Percentiles rank a stretch among this genome's conserved stretches.
Conservation (phyloP, 2,888 invertebrate species). For the Tenodera sinensis region DNA sequence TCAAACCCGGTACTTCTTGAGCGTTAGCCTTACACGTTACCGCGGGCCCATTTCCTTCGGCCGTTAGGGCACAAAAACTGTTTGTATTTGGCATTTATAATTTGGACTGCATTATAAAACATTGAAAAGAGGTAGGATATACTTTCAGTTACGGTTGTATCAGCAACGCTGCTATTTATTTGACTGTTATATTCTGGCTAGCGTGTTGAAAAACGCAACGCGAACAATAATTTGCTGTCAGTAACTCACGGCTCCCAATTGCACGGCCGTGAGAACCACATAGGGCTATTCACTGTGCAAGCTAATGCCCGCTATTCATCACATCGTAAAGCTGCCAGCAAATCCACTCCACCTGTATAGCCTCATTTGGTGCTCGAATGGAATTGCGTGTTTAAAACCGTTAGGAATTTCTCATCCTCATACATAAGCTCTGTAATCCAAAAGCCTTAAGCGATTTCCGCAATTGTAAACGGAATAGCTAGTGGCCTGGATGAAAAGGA, state of each 20-base stretch:
- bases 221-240: too few species aligned
- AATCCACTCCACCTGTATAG: not conserved
- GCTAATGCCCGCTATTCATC: not conserved
- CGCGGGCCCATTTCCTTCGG: too few species aligned
- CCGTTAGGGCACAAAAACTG: too few species aligned
- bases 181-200: not conserved
- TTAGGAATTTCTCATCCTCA: not conserved
- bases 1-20: too few species aligned
- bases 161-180: too few species aligned
- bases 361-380: not conserved
- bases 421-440: not conserved
- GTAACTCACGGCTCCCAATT: not conserved
- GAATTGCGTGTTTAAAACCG: not conserved
- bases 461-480: not conserved
- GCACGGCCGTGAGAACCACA: not conserved
- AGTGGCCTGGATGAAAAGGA: not conserved
- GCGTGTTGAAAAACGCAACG: not conserved
- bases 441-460: not conserved
- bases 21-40: too few species aligned
- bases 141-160: too few species aligned
- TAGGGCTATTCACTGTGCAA: not conserved
- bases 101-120: too few species aligned
- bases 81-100: too few species aligned
- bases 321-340: not conserved
- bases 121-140: too few species aligned